phyloP scores from a whole-genome alignment of 2,797 vertebrate genomes.

The Sebastes cheni region DNA sequence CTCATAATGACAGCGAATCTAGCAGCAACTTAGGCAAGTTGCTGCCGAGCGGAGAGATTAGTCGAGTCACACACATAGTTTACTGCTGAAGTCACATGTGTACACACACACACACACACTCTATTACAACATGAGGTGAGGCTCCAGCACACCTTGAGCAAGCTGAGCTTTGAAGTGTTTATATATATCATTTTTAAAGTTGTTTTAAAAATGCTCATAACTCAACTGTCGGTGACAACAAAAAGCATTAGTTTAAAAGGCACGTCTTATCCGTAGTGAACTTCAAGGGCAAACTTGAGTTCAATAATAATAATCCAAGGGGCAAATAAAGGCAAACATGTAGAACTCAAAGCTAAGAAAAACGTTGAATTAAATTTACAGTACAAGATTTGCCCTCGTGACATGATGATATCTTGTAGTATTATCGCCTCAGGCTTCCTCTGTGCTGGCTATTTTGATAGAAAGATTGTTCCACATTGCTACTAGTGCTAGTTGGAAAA shows the following conservation, averaged over 20 bases:
- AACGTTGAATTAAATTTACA: neutral
- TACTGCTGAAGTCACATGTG: constrained; percentile 48
- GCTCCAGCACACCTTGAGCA: constrained; percentile 38
- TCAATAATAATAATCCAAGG: neutral
- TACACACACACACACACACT: neutral
- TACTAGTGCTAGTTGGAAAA: neutral
- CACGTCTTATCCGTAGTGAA: neutral
- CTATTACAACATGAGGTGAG: constrained; percentile 16
- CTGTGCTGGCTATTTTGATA: neutral
- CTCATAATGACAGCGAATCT: constrained; percentile 1
- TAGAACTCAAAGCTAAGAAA: neutral
- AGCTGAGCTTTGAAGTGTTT: constrained; percentile 1
- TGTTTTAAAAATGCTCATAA: neutral
- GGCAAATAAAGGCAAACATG: neutral
- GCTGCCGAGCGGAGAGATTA: constrained; percentile 30
- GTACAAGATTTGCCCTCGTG: neutral
- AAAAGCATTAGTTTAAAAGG: neutral
- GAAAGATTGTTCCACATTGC: neutral
- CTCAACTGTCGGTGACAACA: neutral
- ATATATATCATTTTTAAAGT: neutral
- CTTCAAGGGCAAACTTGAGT: neutral
- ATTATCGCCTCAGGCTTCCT: neutral
- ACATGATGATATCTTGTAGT: neutral
- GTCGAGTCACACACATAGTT: constrained; percentile 52
- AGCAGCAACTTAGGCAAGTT: constrained; percentile 19